Evolutionary conservation across 2,797 vertebrate genomes (phyloP).

Genomic region (Fundulus diaphanus): DNA sequence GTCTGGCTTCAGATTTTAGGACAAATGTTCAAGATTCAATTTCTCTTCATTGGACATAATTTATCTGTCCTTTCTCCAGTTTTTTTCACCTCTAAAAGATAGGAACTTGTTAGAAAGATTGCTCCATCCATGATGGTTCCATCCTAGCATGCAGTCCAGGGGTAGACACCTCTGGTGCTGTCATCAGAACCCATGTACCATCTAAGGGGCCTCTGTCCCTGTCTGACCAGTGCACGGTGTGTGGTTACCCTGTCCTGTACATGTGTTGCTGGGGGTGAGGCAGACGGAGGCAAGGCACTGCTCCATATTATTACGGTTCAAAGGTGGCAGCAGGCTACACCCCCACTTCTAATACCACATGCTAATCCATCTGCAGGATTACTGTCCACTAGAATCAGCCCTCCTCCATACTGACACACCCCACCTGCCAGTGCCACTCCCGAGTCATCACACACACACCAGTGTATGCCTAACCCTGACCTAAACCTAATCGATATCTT

Average conservation of each 20-base stretch:
- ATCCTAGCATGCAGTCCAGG: not conserved
- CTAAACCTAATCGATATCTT: no score
- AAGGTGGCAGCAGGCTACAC: conserved; percentile 65
- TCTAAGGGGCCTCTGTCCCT: not conserved
- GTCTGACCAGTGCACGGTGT: not conserved
- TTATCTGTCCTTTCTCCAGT: not conserved
- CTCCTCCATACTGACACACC: conserved; percentile 68
- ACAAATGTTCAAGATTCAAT: no score
- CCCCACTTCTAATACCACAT: conserved; percentile 74
- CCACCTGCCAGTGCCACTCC: conserved; percentile 69
- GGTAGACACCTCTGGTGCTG: not conserved
- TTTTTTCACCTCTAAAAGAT: not conserved
- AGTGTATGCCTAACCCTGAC: no score
- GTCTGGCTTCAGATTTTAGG: not conserved
- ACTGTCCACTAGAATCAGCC: conserved; percentile 79
- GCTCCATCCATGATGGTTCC: not conserved
- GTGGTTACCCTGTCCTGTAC: conserved; percentile 11
- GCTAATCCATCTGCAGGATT: conserved; percentile 80
- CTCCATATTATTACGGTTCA: conserved; percentile 66
- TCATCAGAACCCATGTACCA: not conserved
- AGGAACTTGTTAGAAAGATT: not conserved
- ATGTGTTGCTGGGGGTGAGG: conserved; percentile 25
- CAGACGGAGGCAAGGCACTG: conserved; percentile 40
- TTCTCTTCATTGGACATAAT: not conserved
- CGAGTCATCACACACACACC: conserved; percentile 65